A percentile compares a stretch with the other conserved stretches of the same genome.
Conservation (phyloP, 2,113 vertebrate species). For the Poeciliopsis turrubarensis region DNA sequence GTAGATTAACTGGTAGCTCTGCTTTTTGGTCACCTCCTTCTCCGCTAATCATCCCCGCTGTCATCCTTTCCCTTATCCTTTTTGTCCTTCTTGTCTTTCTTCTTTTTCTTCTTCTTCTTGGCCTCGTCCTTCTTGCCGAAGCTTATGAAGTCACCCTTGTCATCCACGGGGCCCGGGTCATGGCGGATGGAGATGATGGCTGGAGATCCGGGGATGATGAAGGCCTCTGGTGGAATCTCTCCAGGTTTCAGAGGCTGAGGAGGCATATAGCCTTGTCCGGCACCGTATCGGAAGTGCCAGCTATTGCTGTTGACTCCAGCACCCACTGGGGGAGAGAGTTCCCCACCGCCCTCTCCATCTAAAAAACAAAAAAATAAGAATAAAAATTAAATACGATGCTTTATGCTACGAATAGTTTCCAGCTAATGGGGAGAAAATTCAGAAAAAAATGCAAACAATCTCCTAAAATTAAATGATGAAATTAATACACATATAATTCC, state of each 20-base stretch:
- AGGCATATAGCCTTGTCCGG: slow-evolving; percentile 80
- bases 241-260: slow-evolving; percentile 91
- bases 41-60: slow-evolving; percentile 89
- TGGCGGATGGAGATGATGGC: slow-evolving; percentile 99
- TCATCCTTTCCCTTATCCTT: slow-evolving; percentile 91
- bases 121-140: slow-evolving; percentile 99
- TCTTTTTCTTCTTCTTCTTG: slow-evolving; percentile 93
- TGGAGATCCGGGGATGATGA: slow-evolving; percentile 98
- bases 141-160: slow-evolving; percentile 99
- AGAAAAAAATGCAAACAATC: background rate
- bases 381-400: background rate
- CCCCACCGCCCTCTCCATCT: slow-evolving; percentile 95
- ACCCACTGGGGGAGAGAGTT: slow-evolving; percentile 95
- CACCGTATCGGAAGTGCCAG: slow-evolving; percentile 98
- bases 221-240: slow-evolving; percentile 98
- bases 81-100: slow-evolving; percentile 95
- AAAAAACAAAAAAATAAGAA: slow-evolving; percentile 58
- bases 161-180: slow-evolving; percentile 88
- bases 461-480: background rate
- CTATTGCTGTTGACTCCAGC: slow-evolving; percentile 99
- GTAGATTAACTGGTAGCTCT: slow-evolving; percentile 66
- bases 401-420: too few relatives aligned
- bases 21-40: slow-evolving; percentile 53
- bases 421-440: background rate
- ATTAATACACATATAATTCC: too few relatives aligned